These are phyloP conservation scores for Drosophila gunungcola DNA, from an alignment of 1,140 invertebrate genomes.

Conservation along the genomic window DNA sequence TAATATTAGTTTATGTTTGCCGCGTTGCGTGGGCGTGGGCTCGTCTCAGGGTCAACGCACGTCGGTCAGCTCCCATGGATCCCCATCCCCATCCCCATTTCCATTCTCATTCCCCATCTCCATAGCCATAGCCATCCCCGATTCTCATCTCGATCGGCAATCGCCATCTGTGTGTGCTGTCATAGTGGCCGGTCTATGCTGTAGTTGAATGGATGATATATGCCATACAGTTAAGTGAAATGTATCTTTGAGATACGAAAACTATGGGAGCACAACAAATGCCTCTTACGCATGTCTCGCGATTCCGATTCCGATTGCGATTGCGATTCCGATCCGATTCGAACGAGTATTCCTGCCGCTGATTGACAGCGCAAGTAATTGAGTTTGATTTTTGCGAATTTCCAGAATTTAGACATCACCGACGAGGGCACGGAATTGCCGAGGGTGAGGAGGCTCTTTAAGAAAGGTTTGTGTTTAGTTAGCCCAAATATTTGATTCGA, in stretches of 20 bases:
- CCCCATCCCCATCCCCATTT: constrained; percentile 5
- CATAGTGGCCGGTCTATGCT: constrained; percentile 37
- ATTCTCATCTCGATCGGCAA: constrained; percentile 42
- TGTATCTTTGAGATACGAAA: constrained; percentile 68
- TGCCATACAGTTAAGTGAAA: constrained; percentile 77
- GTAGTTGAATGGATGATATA: constrained; percentile 72
- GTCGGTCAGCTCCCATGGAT: constrained; percentile 29
- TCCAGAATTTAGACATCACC: constrained; percentile 75
- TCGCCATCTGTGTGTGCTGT: constrained; percentile 60
- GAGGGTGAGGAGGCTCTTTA: constrained; percentile 36
- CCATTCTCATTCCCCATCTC: not conserved
- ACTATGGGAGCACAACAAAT: constrained; percentile 34
- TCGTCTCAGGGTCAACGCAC: constrained; percentile 76
- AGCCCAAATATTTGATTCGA: constrained; percentile 76
- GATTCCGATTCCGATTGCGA: constrained; percentile 44
- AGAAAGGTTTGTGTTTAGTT: constrained; percentile 80
- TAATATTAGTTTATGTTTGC: constrained; percentile 74
- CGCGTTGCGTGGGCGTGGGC: constrained; percentile 67
- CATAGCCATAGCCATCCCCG: not conserved
- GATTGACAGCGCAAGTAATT: constrained; percentile 79
- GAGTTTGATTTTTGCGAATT: constrained; percentile 80
- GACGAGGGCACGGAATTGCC: not conserved
- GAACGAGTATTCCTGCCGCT: constrained; percentile 56
- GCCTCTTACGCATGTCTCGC: constrained; percentile 75
- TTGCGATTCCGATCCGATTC: constrained; percentile 37